Base-by-base conservation (phyloP, 2,797 vertebrate genomes). In the Cuculus canorus region DNA sequence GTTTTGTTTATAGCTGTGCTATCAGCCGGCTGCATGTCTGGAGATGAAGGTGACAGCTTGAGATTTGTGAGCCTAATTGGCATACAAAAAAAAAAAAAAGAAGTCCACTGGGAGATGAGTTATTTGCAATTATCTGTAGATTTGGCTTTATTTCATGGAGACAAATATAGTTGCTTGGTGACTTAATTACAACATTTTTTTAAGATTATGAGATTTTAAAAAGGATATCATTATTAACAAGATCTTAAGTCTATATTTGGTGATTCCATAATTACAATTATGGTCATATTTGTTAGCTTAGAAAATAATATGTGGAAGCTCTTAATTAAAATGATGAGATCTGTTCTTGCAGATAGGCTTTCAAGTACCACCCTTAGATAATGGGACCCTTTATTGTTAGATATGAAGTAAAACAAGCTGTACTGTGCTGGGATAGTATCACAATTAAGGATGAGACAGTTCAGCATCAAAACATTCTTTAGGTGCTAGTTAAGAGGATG, bases 11-110 rank as follows among this genome's bases (percentile, higher is more conserved):
- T 75, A 93, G 87, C 95, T 90, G 82, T 33, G 76, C 89, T 96
- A 90, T 95, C 93, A 95, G 91, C 87, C 0, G 32, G 79, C 89
- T 95, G 95, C 93, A 22, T 60, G 92, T 89, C 94, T 95, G 89
- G 92, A 96, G 91, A 94, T 91, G 92, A 92, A 97, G 95, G 95
- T 97, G 95, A 95, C 95, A 97, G 95, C 96, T 96, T 97, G 93
- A 97, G 93, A 96, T 96, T 95, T 96, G 95, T 95, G 92, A 96
- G 91, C 89, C 87, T 96, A 96, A 97, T 97, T 96, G 95, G 95
- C 92, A 86, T 90, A 96, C 94, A 56, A 79, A 72, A 93, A 92
- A 81, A 85, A 78, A 71, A 84, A 52, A 28, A 81, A 73, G 70
- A 72, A 48, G 47, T 92, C 95, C 83, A 11, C 83, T 80, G 92